A percentile compares a stretch with the other conserved stretches of the same genome.
phyloP scores from a whole-genome alignment of 2,113 vertebrate species.

The Onychorhynchus coronatus region DNA sequence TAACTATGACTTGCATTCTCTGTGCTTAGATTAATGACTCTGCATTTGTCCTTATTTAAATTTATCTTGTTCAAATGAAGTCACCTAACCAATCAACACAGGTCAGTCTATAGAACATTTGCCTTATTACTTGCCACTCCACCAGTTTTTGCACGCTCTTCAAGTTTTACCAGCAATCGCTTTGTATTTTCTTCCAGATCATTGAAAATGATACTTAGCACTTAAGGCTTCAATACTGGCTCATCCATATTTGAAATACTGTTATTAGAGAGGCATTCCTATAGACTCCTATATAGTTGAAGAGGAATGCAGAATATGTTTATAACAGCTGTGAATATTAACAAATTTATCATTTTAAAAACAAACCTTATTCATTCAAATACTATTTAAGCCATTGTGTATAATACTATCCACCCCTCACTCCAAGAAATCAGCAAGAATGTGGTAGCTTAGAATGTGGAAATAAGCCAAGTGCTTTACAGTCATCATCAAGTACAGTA shows the following conservation, averaged over 20 bases:
- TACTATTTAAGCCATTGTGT: neutral
- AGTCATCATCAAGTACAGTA: neutral
- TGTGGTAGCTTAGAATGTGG: neutral
- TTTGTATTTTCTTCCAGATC: constrained; percentile 26
- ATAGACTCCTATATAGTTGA: neutral
- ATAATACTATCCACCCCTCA: neutral
- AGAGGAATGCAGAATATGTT: neutral
- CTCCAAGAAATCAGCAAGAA: neutral
- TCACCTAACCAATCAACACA: neutral
- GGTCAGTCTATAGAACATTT: neutral
- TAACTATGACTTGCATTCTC: neutral
- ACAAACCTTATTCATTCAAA: neutral
- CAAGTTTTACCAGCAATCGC: neutral
- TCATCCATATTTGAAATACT: neutral
- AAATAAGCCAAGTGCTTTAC: neutral
- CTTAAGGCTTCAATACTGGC: neutral
- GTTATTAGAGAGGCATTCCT: neutral
- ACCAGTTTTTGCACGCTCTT: neutral
- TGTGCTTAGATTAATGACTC: neutral
- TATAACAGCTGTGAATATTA: neutral
- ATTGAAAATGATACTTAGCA: neutral
- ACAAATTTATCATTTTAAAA: neutral
- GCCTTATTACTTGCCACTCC: neutral
- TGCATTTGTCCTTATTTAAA: neutral
- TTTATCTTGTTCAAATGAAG: neutral